Evolutionary conservation across 2,113 vertebrate genomes (phyloP).

Genomic region (Paracanthobrama guichenoti): DNA sequence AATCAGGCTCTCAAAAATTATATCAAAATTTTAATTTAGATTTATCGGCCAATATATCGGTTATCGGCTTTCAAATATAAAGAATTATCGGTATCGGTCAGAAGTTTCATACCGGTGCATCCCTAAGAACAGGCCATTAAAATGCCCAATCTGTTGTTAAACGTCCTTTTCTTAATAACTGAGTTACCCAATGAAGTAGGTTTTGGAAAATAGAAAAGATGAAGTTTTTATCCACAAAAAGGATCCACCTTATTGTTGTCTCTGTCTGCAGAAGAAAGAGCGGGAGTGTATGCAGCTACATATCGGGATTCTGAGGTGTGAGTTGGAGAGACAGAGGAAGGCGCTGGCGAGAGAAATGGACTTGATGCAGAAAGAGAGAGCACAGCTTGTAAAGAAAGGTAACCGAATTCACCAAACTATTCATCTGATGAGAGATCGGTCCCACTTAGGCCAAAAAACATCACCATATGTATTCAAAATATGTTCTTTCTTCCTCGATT

Average conservation of each 20-base stretch:
- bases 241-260: background rate
- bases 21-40: too few species aligned
- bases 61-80: too few species aligned
- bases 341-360: conserved; percentile 85
- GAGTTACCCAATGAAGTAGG: background rate
- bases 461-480: too few species aligned
- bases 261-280: conserved; percentile 86
- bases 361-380: conserved; percentile 82
- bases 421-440: background rate
- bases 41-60: too few species aligned
- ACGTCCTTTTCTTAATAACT: background rate
- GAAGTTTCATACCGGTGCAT: too few species aligned
- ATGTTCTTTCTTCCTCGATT: background rate
- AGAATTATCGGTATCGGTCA: too few species aligned
- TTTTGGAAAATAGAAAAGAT: background rate
- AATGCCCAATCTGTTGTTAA: background rate
- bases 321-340: conserved; percentile 91
- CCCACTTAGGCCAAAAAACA: too few species aligned
- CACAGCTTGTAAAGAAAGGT: conserved; percentile 85
- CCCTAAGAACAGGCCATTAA: too few species aligned
- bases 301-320: conserved; percentile 88
- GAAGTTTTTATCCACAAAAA: too few species aligned
- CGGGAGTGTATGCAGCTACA: conserved; percentile 92
- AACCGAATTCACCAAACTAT: conserved; percentile 19
- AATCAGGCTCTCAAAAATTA: too few species aligned